These are phyloP conservation scores for Netelia virgata DNA, from an alignment of 2,888 invertebrate species.

Conservation along the genomic window DNA sequence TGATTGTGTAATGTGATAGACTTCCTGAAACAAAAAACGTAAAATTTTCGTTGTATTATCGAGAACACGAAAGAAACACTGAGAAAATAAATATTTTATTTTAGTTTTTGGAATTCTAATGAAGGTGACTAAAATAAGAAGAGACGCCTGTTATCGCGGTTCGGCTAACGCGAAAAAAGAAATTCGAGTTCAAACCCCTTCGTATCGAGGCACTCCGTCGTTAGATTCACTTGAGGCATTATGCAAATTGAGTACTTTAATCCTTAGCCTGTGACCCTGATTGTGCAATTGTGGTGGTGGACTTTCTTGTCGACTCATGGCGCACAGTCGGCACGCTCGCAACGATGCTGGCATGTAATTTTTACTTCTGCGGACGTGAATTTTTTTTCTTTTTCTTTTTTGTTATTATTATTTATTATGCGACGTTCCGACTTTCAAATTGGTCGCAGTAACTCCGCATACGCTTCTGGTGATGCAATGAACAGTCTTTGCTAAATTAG, in stretches of 20 bases:
- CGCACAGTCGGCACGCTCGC: slow-evolving; percentile 55
- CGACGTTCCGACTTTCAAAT: not conserved
- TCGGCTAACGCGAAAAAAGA: slow-evolving; percentile 29
- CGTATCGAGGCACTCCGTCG: slow-evolving; percentile 52
- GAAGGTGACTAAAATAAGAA: not conserved
- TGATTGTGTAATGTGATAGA: slow-evolving; percentile 83
- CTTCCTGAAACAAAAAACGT: slow-evolving; percentile 76
- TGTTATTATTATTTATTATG: slow-evolving; percentile 7
- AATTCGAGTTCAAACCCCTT: slow-evolving; percentile 60
- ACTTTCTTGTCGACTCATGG: slow-evolving; percentile 72
- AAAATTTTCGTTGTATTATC: slow-evolving; percentile 15
- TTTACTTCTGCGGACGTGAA: slow-evolving; percentile 26
- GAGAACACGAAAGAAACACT: not conserved
- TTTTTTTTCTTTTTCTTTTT: slow-evolving; percentile 24
- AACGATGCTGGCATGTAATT: slow-evolving; percentile 46
- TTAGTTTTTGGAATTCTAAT: not conserved
- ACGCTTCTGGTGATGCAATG: slow-evolving; percentile 22
- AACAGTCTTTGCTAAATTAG: not conserved
- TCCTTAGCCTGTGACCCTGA: slow-evolving; percentile 74
- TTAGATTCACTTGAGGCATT: slow-evolving; percentile 71
- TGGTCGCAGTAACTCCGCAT: slow-evolving; percentile 5
- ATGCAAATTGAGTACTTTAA: slow-evolving; percentile 73
- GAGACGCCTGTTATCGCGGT: not conserved
- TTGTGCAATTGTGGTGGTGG: slow-evolving; percentile 71
- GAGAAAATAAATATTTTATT: not conserved